phyloP scores from a whole-genome alignment of 2,888 invertebrate genomes.

The Chorisops tibialis region DNA sequence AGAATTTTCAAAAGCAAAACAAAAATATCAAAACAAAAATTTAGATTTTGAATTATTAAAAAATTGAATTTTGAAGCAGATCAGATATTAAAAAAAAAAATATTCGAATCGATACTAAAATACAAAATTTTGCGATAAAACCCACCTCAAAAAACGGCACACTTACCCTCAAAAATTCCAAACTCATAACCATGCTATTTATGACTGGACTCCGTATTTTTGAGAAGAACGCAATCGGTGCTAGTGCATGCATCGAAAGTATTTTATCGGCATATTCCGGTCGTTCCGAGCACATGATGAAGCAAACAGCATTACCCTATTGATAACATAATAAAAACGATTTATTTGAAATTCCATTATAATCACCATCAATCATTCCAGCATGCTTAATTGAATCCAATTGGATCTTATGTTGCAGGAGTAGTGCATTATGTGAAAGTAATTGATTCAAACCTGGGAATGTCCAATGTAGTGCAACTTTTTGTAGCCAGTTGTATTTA shows the following conservation, averaged over 20 bases:
- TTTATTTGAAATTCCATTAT: background rate
- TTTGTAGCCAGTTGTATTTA: slow-evolving; percentile 46
- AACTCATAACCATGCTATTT: slow-evolving; percentile 41
- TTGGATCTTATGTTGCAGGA: background rate
- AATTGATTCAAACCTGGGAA: slow-evolving; percentile 44
- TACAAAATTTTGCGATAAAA: too few relatives aligned
- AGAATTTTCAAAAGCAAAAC: too few relatives aligned
- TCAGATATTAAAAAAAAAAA: too few relatives aligned
- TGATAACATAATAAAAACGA: slow-evolving; percentile 42
- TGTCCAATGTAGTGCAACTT: slow-evolving; percentile 59
- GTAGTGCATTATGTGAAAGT: background rate
- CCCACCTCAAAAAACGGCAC: background rate
- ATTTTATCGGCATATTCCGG: slow-evolving; percentile 58
- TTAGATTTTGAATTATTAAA: too few relatives aligned
- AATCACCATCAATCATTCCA: background rate
- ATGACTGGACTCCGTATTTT: slow-evolving; percentile 52
- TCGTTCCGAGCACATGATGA: slow-evolving; percentile 55
- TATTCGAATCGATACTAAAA: too few relatives aligned
- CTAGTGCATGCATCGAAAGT: slow-evolving; percentile 55
- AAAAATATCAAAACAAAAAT: too few relatives aligned
- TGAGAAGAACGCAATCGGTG: slow-evolving; percentile 58
- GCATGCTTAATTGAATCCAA: background rate
- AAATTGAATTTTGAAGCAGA: too few relatives aligned
- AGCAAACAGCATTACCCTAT: slow-evolving; percentile 60
- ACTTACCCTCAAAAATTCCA: slow-evolving; percentile 49